Conservation (phyloP, 2,888 invertebrate genomes). For the Leucozona laternaria region DNA sequence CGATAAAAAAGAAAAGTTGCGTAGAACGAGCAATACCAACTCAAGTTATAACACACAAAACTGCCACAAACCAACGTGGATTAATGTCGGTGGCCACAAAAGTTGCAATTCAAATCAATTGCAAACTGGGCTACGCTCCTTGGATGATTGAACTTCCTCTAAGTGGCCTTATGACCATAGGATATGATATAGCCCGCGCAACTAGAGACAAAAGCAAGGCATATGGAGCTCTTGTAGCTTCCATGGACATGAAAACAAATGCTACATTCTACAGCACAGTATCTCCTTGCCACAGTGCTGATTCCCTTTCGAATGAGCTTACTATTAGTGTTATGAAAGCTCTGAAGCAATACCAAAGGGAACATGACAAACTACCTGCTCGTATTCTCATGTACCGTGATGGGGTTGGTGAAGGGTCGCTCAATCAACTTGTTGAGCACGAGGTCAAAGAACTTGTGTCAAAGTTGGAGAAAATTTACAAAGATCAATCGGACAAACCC, state of each 20-base stretch:
- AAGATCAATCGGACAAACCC: slow-evolving; percentile 81
- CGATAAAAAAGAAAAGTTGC: slow-evolving; percentile 94
- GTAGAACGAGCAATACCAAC: slow-evolving; percentile 90
- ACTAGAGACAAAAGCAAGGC: slow-evolving; percentile 87
- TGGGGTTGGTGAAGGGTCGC: slow-evolving; percentile 96
- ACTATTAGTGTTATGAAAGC: slow-evolving; percentile 86
- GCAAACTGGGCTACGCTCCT: slow-evolving; percentile 96
- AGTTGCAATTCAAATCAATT: slow-evolving; percentile 96
- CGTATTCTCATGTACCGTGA: slow-evolving; percentile 94
- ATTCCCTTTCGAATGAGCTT: slow-evolving; percentile 90
- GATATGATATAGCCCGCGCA: slow-evolving; percentile 95
- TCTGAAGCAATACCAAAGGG: slow-evolving; percentile 79
- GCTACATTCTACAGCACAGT: slow-evolving; percentile 91
- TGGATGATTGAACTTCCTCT: slow-evolving; percentile 91
- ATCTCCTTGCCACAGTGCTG: slow-evolving; percentile 89
- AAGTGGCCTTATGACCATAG: slow-evolving; percentile 90
- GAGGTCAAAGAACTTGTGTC: slow-evolving; percentile 89
- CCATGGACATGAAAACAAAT: slow-evolving; percentile 85
- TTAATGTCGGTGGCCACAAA: slow-evolving; percentile 94
- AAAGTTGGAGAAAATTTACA: slow-evolving; percentile 85
- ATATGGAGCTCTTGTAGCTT: slow-evolving; percentile 92
- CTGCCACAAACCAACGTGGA: slow-evolving; percentile 79
- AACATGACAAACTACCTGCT: slow-evolving; percentile 85
- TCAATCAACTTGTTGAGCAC: slow-evolving; percentile 89
- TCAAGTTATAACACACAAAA: slow-evolving; percentile 84